phyloP scores from a whole-genome alignment of 2,113 vertebrate species.

The Lagenorhynchus albirostris region DNA sequence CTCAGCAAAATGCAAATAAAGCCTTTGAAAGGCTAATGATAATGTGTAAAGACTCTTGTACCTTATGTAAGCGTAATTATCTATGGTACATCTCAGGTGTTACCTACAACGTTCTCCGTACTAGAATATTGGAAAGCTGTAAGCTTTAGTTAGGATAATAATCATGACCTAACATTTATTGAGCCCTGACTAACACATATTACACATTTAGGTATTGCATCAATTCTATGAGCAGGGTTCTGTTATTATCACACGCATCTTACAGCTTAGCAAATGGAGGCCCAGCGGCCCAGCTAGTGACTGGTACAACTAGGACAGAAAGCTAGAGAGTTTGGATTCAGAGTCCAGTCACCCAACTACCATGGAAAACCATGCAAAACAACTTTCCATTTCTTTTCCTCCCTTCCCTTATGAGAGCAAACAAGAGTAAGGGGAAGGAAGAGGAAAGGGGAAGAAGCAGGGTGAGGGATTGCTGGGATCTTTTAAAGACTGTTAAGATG shows the following conservation, averaged over 20 bases:
- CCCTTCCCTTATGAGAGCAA: background rate
- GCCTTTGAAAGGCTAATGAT: background rate
- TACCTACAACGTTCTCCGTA: background rate
- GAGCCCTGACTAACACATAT: background rate
- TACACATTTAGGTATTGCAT: background rate
- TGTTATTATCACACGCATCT: background rate
- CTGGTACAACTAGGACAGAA: background rate
- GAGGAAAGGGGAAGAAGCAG: background rate
- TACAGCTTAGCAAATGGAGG: background rate
- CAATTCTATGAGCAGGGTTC: background rate
- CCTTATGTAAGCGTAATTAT: background rate
- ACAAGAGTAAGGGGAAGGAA: background rate
- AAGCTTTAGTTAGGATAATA: background rate
- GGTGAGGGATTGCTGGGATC: background rate
- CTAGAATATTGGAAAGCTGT: background rate
- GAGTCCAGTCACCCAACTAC: background rate
- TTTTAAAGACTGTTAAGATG: background rate
- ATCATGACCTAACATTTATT: background rate
- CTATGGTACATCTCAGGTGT: background rate
- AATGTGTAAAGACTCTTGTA: background rate
- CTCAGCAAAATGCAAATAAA: background rate
- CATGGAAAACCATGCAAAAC: background rate
- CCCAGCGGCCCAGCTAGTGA: background rate
- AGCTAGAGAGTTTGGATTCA: background rate
- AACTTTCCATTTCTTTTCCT: background rate